These are phyloP conservation scores for Odobenus rosmarus DNA, from an alignment of 2,113 vertebrate genomes.

Conservation along the genomic window DNA sequence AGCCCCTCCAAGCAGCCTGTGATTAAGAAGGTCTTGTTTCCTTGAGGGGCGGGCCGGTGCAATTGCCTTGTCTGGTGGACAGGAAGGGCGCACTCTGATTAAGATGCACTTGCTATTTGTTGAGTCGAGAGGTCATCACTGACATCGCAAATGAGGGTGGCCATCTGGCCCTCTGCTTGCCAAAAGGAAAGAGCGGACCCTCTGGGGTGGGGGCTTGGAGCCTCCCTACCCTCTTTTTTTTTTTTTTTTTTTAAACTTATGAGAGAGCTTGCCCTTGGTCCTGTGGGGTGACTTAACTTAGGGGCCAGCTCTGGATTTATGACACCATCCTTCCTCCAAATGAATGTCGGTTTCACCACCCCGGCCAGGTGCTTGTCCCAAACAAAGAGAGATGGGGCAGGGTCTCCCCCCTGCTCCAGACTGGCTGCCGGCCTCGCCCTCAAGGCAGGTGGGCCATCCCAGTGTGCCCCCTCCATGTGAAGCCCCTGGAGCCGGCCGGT, in stretches of 20 bases:
- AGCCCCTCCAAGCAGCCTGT: not conserved
- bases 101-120: slow-evolving; percentile 48
- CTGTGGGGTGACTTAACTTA: not conserved
- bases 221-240: not conserved
- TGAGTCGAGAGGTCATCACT: slow-evolving; percentile 54
- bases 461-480: no score
- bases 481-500: not conserved
- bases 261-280: not conserved
- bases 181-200: not conserved
- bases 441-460: not conserved
- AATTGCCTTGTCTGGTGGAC: not conserved
- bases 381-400: not conserved
- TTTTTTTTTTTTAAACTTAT: not conserved
- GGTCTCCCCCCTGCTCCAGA: rapidly evolving
- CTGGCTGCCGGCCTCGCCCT: not conserved
- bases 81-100: slow-evolving; percentile 40
- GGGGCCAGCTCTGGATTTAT: not conserved
- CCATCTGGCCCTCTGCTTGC: slow-evolving; percentile 52
- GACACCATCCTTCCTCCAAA: not conserved
- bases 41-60: not conserved
- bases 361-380: not conserved
- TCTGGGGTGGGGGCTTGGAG: not conserved
- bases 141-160: slow-evolving; percentile 31
- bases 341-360: not conserved
- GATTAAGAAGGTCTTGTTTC: slow-evolving; percentile 21